Conservation (phyloP, 1,140 invertebrate genomes). For the Pinna nobilis region DNA sequence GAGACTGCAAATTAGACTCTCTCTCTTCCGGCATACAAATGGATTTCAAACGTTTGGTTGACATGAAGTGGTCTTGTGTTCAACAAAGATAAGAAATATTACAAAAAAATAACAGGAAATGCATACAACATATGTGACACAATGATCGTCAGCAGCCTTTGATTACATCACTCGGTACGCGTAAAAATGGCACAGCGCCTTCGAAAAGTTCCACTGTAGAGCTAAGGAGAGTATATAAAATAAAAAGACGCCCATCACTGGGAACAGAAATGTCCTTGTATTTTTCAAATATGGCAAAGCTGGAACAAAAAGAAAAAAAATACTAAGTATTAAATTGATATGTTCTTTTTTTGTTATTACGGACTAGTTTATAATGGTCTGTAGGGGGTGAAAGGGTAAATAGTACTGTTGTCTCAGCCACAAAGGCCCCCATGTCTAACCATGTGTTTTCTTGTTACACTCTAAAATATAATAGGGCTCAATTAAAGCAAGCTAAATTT, state of each 20-base stretch:
- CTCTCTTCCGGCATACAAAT: too few relatives aligned
- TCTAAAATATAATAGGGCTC: neutral
- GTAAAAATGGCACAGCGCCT: slow-evolving; percentile 69
- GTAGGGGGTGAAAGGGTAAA: too few relatives aligned
- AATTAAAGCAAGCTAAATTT: neutral
- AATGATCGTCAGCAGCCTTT: too few relatives aligned
- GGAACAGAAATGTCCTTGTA: slow-evolving; percentile 90
- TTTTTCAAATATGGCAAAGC: slow-evolving; percentile 93
- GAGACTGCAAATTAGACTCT: too few relatives aligned
- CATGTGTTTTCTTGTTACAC: neutral
- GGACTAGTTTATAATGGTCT: too few relatives aligned
- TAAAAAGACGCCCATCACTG: slow-evolving; percentile 86
- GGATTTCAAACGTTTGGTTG: too few relatives aligned
- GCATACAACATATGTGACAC: too few relatives aligned
- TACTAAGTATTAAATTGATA: neutral
- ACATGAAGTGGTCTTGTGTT: too few relatives aligned
- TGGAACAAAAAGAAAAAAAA: slow-evolving; percentile 75
- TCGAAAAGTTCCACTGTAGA: slow-evolving; percentile 77
- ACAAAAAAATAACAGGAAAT: too few relatives aligned
- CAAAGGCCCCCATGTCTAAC: neutral
- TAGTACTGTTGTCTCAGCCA: neutral
- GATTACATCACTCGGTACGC: slow-evolving; percentile 57
- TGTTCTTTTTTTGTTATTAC: neutral
- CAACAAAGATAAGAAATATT: too few relatives aligned
- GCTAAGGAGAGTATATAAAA: slow-evolving; percentile 87